These are phyloP conservation scores for Epinephelus lanceolatus DNA, from an alignment of 2,113 vertebrate species.

Conservation along the genomic window DNA sequence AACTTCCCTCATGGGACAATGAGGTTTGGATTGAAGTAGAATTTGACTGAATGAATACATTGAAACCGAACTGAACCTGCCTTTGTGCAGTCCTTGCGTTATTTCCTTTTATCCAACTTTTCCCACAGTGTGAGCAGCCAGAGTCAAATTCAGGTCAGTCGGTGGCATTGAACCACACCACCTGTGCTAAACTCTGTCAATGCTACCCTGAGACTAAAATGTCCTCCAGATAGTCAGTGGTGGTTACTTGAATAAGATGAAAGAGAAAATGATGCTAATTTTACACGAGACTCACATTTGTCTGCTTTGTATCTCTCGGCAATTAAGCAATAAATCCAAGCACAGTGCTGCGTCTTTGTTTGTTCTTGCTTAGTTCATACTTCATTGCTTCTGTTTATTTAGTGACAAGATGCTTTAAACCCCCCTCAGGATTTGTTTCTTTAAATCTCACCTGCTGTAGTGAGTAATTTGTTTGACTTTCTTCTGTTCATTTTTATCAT, in stretches of 20 bases:
- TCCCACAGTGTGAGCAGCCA: slow-evolving; percentile 23
- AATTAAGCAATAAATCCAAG: slow-evolving; percentile 15
- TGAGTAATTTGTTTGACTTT: slow-evolving; percentile 19
- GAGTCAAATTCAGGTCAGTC: slow-evolving; percentile 35
- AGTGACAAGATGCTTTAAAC: slow-evolving; percentile 16
- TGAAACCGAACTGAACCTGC: slow-evolving; percentile 28
- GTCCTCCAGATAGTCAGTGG: too few relatives aligned
- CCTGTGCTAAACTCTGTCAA: slow-evolving; percentile 14
- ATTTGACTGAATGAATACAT: slow-evolving; percentile 29
- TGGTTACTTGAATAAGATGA: not conserved
- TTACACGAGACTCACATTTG: not conserved
- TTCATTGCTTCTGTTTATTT: slow-evolving; percentile 29
- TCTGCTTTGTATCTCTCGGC: not conserved
- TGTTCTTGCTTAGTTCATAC: not conserved
- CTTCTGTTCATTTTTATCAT: slow-evolving; percentile 10
- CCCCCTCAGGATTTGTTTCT: not conserved
- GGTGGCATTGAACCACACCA: slow-evolving; percentile 6
- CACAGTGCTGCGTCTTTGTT: not conserved
- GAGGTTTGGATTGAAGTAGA: slow-evolving; percentile 30
- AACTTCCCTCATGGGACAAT: slow-evolving; percentile 25
- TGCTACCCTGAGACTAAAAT: not conserved
- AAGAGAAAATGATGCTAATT: not conserved
- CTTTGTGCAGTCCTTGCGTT: slow-evolving; percentile 18
- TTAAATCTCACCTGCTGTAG: slow-evolving; percentile 22
- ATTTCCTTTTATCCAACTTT: slow-evolving; percentile 40